Conservation (phyloP, 1,140 invertebrate genomes). For the Ephestia elutella region DNA sequence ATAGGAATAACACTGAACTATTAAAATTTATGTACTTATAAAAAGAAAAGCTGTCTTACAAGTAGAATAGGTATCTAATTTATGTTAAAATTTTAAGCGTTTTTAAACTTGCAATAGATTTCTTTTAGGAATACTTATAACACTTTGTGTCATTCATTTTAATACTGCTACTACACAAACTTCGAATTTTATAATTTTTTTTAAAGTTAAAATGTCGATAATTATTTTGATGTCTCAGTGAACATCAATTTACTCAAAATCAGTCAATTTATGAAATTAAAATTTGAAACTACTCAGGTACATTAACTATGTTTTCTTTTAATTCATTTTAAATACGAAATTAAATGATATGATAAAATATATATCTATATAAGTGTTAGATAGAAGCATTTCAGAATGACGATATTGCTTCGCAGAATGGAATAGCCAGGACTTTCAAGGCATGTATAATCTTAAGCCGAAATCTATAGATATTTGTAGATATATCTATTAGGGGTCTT, state of each 20-base stretch:
- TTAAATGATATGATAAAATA: not conserved
- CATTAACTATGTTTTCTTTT: too few species aligned
- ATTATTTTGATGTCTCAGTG: not conserved
- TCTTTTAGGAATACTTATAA: not conserved
- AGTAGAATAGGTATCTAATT: not conserved
- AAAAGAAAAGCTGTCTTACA: slow-evolving; percentile 10
- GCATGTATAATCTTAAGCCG: slow-evolving; percentile 1
- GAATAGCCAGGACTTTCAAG: not conserved
- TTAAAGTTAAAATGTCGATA: not conserved
- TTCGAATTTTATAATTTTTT: not conserved
- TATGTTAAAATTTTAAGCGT: slow-evolving; percentile 6
- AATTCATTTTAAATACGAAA: not conserved
- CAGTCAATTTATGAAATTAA: not conserved
- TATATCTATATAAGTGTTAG: not conserved
- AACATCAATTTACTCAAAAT: not conserved
- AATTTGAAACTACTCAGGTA: not conserved
- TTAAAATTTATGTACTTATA: slow-evolving; percentile 17
- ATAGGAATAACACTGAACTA: slow-evolving; percentile 30
- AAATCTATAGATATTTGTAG: not conserved
- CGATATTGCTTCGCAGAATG: not conserved
- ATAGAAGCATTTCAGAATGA: too few species aligned
- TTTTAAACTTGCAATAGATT: not conserved
- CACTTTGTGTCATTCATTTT: not conserved
- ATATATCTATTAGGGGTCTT: not conserved
- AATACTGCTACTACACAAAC: not conserved